phyloP scores from a whole-genome alignment of 2,113 vertebrate species.

The Polypterus bichir region DNA sequence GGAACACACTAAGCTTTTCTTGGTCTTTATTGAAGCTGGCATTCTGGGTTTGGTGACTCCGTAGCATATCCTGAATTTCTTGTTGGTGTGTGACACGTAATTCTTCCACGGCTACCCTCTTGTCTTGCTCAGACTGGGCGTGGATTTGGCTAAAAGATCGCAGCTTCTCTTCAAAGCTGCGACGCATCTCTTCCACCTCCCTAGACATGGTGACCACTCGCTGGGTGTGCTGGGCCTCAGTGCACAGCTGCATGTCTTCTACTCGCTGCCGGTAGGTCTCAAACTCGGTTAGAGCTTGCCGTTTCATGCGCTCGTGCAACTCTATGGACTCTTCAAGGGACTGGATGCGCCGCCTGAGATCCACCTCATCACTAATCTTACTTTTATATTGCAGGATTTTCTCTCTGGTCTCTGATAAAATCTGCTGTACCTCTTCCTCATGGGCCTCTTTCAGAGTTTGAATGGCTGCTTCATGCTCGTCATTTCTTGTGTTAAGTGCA shows the following conservation, averaged over 20 bases:
- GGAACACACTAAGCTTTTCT: constrained; percentile 75
- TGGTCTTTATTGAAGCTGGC: constrained; percentile 75
- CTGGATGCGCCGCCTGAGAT: constrained; percentile 84
- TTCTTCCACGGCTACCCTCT: constrained; percentile 71
- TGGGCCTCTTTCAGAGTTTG: constrained; percentile 96
- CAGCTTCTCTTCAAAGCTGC: constrained; percentile 85
- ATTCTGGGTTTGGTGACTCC: constrained; percentile 78
- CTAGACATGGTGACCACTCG: constrained; percentile 90
- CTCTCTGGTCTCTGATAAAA: constrained; percentile 89
- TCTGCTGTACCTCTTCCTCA: constrained; percentile 96
- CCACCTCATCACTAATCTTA: constrained; percentile 85
- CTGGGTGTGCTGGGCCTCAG: constrained; percentile 91
- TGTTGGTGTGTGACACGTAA: constrained; percentile 66
- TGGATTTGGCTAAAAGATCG: constrained; percentile 76
- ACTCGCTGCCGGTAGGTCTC: constrained; percentile 87
- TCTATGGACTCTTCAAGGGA: constrained; percentile 88
- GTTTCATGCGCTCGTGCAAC: constrained; percentile 86
- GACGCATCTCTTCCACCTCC: constrained; percentile 93
- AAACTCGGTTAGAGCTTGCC: constrained; percentile 86
- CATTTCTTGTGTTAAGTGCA: constrained; percentile 96
- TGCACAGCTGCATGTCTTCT: constrained; percentile 92
- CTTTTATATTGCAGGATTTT: constrained; percentile 89
- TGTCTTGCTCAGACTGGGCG: constrained; percentile 84
- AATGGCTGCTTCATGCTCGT: constrained; percentile 90
- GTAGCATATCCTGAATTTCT: constrained; percentile 82